Conservation (phyloP, 2,797 vertebrate genomes). For the Xiphophorus birchmanni region DNA sequence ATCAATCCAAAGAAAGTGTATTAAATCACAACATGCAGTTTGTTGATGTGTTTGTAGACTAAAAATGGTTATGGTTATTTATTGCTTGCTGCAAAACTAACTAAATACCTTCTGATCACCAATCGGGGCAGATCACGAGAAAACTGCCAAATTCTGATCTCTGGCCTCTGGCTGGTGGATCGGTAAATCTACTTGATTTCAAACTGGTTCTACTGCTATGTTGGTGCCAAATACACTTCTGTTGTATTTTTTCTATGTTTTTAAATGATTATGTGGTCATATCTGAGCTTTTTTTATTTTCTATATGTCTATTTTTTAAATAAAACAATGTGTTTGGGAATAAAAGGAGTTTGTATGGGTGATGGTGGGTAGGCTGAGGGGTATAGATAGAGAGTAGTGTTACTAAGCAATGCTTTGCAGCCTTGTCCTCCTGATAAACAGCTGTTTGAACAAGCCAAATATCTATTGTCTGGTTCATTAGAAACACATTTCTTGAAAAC, state of each 20-base stretch:
- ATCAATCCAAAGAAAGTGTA: neutral
- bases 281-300: neutral
- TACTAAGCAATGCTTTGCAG: neutral
- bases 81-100: too few species aligned
- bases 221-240: neutral
- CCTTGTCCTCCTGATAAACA: neutral
- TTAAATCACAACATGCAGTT: neutral
- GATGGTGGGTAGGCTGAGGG: neutral
- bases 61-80: neutral
- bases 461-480: neutral
- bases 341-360: neutral
- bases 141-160: neutral
- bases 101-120: neutral
- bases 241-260: neutral
- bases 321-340: neutral
- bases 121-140: neutral
- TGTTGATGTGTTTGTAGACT: neutral
- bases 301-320: neutral
- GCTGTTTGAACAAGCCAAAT: neutral
- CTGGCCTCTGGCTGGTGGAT: neutral
- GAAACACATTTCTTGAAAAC: slow-evolving; percentile 10
- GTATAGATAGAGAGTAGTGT: neutral
- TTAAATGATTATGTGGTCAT: neutral
- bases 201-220: neutral
- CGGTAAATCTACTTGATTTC: neutral